Evolutionary conservation across 1,140 invertebrate genomes (phyloP).

Genomic region (Condylostylus longicornis): DNA sequence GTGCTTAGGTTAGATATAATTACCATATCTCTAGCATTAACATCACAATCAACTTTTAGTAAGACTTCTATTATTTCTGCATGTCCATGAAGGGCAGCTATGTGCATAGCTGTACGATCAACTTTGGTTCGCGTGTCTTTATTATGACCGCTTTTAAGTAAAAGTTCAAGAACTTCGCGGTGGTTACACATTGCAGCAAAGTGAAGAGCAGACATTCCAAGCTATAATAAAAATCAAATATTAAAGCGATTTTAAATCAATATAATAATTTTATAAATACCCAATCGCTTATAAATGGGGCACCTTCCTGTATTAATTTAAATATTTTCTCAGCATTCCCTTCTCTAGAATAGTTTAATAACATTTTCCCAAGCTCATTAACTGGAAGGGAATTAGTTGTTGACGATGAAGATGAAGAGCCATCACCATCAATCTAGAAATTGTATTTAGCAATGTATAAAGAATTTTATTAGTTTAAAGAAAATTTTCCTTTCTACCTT

Average conservation of each 20-base stretch:
- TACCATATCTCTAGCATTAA: conserved; percentile 74
- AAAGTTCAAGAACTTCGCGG: conserved; percentile 60
- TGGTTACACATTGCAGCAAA: conserved; percentile 73
- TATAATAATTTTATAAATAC: conserved; percentile 33
- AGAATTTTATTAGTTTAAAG: no score
- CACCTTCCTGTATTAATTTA: conserved; percentile 68
- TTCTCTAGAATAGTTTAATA: conserved; percentile 60
- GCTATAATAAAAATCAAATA: conserved; percentile 34
- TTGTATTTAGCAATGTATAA: no score
- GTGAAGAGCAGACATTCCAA: conserved; percentile 80
- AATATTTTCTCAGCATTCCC: conserved; percentile 63
- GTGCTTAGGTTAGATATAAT: background rate
- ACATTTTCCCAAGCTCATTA: conserved; percentile 66
- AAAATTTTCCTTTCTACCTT: no score
- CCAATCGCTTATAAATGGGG: conserved; percentile 86
- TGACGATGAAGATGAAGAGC: no score
- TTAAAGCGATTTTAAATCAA: background rate
- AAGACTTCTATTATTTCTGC: conserved; percentile 59
- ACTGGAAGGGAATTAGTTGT: background rate
- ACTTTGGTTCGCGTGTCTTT: conserved; percentile 83
- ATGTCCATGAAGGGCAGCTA: conserved; percentile 76
- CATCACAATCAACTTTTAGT: conserved; percentile 59
- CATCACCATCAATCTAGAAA: no score
- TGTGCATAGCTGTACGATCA: conserved; percentile 76
- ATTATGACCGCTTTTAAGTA: conserved; percentile 70